Evolutionary conservation across 2,888 invertebrate genomes (phyloP).

Genomic region (Spisula subtruncata): DNA sequence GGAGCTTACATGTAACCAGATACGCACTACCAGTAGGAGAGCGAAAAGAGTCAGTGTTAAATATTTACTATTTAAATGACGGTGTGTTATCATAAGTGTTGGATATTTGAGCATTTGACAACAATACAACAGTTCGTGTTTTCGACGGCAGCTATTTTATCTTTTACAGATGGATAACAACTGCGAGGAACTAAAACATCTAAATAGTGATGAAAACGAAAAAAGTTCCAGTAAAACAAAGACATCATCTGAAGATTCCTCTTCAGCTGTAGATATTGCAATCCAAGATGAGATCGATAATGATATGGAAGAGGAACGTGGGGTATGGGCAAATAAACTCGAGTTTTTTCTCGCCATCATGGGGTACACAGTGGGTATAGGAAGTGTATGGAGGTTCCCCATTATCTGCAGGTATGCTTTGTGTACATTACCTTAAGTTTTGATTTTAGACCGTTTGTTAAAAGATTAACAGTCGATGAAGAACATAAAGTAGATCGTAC

Average conservation of each 20-base stretch:
- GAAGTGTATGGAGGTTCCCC: slow-evolving; percentile 69
- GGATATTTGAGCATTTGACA: too few relatives aligned
- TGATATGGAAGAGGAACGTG: slow-evolving; percentile 38
- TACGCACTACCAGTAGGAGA: too few relatives aligned
- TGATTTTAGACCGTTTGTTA: too few relatives aligned
- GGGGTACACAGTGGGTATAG: slow-evolving; percentile 68
- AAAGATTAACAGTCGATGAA: too few relatives aligned
- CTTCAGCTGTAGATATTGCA: not conserved
- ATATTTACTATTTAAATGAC: too few relatives aligned
- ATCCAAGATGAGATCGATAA: not conserved
- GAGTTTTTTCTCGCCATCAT: slow-evolving; percentile 68
- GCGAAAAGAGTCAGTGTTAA: too few relatives aligned
- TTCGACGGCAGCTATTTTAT: not conserved
- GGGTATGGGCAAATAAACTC: slow-evolving; percentile 55
- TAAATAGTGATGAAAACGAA: not conserved
- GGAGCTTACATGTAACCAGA: too few relatives aligned
- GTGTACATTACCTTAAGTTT: not conserved
- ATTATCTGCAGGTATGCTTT: slow-evolving; percentile 55
- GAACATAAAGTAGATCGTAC: too few relatives aligned
- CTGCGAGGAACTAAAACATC: not conserved
- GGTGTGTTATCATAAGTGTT: too few relatives aligned
- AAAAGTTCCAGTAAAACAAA: not conserved
- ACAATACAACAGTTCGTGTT: too few relatives aligned
- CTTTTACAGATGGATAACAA: not conserved
- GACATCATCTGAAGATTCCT: not conserved